Evolutionary conservation across 2,888 invertebrate species (phyloP), one percentile per base, ranked within the genome.

Genomic region (Nymphalis polychloros): DNA sequence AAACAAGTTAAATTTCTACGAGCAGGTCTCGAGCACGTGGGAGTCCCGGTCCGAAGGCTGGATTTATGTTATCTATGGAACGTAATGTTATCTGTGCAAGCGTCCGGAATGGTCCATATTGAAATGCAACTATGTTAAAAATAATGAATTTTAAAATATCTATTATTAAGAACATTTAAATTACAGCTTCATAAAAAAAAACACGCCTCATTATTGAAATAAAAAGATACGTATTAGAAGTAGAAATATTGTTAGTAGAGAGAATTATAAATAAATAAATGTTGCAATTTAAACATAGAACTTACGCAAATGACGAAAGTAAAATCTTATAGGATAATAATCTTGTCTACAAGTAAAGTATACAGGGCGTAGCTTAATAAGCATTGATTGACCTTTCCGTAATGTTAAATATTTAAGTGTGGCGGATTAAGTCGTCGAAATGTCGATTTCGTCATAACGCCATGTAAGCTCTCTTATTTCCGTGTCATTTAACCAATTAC

Each of bases 401-500:
- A 59, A 59, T 61, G 64, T 64, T 65, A 61, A 64, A 68, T 64
- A 68, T 62, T 64, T 50, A 46, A 71, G 61, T 57, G 49, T 64
- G 71, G 72, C 70, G 64, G 76, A 83, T 84, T 81, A 80, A 80
- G 75, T 77, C 76, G 78, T 82, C 78, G 74, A 72, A 66, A 69
- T 71, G 76, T 79, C 67, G 72, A 73, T 78, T 80, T 77, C 77
- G 77, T 77, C 79, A 73, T 67, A 72, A 70, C 66, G 67, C 64
- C 68, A 63, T 70, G 67, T 78, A 76, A 79, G 71, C 76, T 72
- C 73, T 31, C 77, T 76, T 76, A 72, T 75, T 73, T 75, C 74
- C 76, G 76, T 75, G 71, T 77, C 76, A 79, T 79, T 77, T 77
- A 78, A 73, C 81, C 80, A 81, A 83, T 84, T 84, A 84, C 78